These are phyloP conservation scores for Cettia cetti DNA, from an alignment of 2,113 vertebrate species.

Conservation along the genomic window DNA sequence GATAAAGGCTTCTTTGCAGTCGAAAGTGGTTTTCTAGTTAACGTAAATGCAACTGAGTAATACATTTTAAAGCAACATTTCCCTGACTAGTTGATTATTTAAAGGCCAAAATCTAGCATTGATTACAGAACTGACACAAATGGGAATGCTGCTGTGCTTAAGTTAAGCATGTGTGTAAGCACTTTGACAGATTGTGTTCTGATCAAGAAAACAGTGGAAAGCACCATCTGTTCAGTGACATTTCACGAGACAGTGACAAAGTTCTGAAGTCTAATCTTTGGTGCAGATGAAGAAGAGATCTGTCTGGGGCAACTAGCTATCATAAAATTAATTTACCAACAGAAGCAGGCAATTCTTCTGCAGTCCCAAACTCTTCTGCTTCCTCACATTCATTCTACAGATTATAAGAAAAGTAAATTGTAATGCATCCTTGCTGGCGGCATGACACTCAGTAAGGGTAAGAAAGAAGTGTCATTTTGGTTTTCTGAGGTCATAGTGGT, in stretches of 20 bases:
- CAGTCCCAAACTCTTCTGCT: background rate
- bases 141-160: background rate
- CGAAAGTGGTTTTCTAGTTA: background rate
- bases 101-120: background rate
- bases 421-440: background rate
- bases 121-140: background rate
- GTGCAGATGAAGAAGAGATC: background rate
- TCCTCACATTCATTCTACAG: background rate
- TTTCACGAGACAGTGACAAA: conserved; percentile 22
- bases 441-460: background rate
- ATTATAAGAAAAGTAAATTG: background rate
- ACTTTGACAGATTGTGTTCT: conserved; percentile 12
- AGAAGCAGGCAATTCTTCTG: background rate
- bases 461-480: background rate
- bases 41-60: background rate
- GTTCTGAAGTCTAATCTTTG: background rate
- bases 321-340: conserved; percentile 8
- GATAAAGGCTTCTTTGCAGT: background rate
- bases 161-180: conserved; percentile 27
- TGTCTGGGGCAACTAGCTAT: background rate
- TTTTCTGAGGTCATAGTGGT: background rate
- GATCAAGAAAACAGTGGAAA: conserved; percentile 49
- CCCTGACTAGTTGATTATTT: background rate
- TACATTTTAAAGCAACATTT: background rate
- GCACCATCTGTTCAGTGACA: conserved; percentile 30